Evolutionary conservation across 2,797 vertebrate genomes (phyloP).

Genomic region (Notolabrus celidotus): DNA sequence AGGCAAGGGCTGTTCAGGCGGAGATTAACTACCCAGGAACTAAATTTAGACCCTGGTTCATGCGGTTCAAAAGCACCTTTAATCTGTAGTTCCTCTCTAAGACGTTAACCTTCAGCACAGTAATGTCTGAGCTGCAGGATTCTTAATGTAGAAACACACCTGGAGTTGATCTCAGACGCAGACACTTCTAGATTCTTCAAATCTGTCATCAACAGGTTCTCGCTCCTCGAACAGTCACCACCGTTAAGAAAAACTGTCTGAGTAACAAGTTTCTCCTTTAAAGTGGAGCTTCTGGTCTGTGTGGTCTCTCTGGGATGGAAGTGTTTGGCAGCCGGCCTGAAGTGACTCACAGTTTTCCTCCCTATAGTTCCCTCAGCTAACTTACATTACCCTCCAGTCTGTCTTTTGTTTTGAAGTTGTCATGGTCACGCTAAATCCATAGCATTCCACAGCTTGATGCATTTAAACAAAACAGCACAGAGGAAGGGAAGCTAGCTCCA

Average conservation of each 20-base stretch:
- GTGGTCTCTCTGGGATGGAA: neutral
- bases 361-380: neutral
- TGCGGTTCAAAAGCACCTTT: no score
- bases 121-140: conserved; percentile 3
- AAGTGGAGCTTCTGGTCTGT: neutral
- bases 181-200: conserved; percentile 10
- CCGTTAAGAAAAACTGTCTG: conserved; percentile 1
- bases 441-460: neutral
- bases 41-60: no score
- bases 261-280: neutral
- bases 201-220: conserved; percentile 22
- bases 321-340: neutral
- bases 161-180: conserved; percentile 28
- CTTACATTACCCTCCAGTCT: neutral
- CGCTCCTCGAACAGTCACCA: neutral
- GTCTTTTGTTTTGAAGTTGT: neutral
- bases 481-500: no score
- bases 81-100: no score
- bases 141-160: conserved; percentile 15
- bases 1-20: no score
- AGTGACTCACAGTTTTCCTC: neutral
- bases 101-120: neutral
- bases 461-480: no score
- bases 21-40: no score
- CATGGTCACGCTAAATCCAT: neutral